Percentiles rank a stretch among this genome's conserved stretches.
Conservation (phyloP, 1,140 invertebrate species). For the Linepithema humile region DNA sequence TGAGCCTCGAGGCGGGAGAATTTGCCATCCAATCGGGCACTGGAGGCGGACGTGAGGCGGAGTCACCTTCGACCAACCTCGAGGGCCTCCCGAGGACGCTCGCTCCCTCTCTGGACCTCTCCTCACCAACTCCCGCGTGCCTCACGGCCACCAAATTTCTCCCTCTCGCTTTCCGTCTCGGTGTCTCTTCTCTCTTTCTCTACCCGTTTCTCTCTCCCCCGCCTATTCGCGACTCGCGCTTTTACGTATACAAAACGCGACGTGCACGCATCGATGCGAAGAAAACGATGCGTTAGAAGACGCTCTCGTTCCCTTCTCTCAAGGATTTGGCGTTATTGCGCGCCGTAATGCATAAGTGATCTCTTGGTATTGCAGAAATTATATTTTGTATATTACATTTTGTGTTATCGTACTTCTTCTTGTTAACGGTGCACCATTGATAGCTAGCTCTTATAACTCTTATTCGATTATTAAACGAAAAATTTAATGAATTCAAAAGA, state of each 20-base stretch:
- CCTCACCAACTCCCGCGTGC: constrained; percentile 45
- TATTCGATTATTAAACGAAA: too few species aligned
- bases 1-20: constrained; percentile 82
- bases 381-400: not conserved
- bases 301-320: constrained; percentile 30
- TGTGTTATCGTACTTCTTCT: not conserved
- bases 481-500: not conserved
- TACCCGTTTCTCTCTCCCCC: not conserved
- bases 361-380: not conserved
- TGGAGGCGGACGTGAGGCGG: constrained; percentile 81
- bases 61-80: constrained; percentile 79
- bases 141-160: constrained; percentile 47
- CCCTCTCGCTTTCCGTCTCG: constrained; percentile 37
- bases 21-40: constrained; percentile 78
- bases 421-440: not conserved
- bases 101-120: constrained; percentile 66
- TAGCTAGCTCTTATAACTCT: not conserved
- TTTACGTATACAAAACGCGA: constrained; percentile 64
- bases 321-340: not conserved
- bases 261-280: constrained; percentile 56
- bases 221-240: constrained; percentile 42
- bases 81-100: constrained; percentile 64
- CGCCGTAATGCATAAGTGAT: not conserved
- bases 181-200: not conserved
- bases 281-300: constrained; percentile 58